Conservation (phyloP, 1,140 invertebrate genomes). For the Eumaeus atala region DNA sequence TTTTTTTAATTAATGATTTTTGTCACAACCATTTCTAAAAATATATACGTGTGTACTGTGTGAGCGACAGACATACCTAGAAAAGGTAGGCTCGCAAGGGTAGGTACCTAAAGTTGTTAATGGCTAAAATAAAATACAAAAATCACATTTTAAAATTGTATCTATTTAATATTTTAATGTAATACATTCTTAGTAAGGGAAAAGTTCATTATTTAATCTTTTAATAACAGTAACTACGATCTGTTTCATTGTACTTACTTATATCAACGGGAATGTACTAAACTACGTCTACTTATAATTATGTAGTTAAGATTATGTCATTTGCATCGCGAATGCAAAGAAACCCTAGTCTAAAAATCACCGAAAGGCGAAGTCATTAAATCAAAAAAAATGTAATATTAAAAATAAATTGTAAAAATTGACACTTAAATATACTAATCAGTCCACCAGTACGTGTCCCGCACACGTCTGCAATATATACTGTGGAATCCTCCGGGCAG, state of each 20-base stretch:
- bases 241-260: constrained; percentile 5
- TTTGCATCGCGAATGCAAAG: constrained; percentile 21
- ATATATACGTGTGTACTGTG: no score
- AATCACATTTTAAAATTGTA: background rate
- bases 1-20: no score
- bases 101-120: no score
- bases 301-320: constrained; percentile 8
- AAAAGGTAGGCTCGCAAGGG: no score
- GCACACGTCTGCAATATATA: background rate
- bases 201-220: constrained; percentile 2
- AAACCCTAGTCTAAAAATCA: constrained; percentile 22
- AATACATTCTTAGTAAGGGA: constrained; percentile 7
- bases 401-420: constrained; percentile 8
- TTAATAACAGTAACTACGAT: constrained; percentile 2
- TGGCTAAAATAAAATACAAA: constrained; percentile 3
- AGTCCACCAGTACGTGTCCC: constrained; percentile 4
- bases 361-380: background rate
- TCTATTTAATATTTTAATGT: constrained; percentile 7
- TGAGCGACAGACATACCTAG: no score
- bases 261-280: constrained; percentile 67
- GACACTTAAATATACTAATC: constrained; percentile 9
- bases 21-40: no score
- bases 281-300: constrained; percentile 44
- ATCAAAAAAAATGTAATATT: background rate
- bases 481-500: no score